These are phyloP conservation scores for Lamproptera curius DNA, from an alignment of 2,888 invertebrate genomes.

Conservation along the genomic window DNA sequence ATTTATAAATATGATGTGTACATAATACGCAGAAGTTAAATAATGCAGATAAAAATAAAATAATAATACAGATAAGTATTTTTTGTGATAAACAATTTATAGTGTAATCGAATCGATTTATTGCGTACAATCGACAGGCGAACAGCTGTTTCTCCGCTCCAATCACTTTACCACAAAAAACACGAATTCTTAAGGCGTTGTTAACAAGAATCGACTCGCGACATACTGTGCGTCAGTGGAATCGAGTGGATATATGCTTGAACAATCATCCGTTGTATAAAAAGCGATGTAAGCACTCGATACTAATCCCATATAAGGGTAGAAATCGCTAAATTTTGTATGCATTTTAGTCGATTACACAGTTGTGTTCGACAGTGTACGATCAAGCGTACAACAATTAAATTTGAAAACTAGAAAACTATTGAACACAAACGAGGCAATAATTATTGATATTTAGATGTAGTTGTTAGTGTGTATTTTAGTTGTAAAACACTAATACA, in stretches of 20 bases:
- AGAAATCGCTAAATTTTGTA: no score
- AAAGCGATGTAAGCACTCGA: not conserved
- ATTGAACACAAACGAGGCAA: no score
- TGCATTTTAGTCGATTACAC: not conserved
- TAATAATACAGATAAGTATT: no score
- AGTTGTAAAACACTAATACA: no score
- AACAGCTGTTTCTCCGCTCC: not conserved
- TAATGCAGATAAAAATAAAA: no score
- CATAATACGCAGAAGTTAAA: no score
- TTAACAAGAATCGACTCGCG: not conserved
- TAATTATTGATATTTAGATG: no score
- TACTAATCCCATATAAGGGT: no score
- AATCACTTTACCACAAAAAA: not conserved
- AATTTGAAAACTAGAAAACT: not conserved
- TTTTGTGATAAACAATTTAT: no score
- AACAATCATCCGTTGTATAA: not conserved
- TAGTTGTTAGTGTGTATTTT: no score
- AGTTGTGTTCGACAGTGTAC: no score
- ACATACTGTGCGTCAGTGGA: slow-evolving; percentile 1
- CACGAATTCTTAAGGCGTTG: not conserved
- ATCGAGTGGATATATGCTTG: slow-evolving; percentile 1
- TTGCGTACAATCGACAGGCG: not conserved
- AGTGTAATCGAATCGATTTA: not conserved
- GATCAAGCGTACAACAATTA: not conserved
- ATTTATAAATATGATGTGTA: no score